These are phyloP conservation scores for Ornithoptera priamus DNA, from an alignment of 2,888 invertebrate genomes.

Conservation along the genomic window DNA sequence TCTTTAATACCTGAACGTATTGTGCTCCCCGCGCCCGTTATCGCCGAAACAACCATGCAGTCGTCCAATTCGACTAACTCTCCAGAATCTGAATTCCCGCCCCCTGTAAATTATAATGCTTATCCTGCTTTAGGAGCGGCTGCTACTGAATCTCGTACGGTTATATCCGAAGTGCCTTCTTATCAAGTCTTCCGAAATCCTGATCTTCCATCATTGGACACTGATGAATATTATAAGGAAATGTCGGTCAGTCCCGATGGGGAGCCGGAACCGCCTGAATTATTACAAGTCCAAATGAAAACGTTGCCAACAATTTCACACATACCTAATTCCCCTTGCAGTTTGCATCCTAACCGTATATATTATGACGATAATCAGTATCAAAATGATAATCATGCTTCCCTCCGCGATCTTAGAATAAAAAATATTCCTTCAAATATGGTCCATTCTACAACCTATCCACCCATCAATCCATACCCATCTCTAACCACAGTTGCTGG, in stretches of 20 bases:
- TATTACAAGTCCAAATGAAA: slow-evolving; percentile 70
- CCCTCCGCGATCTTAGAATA: slow-evolving; percentile 61
- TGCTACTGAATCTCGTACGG: slow-evolving; percentile 41
- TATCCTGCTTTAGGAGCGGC: slow-evolving; percentile 50
- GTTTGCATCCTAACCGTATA: slow-evolving; percentile 65
- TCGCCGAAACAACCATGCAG: slow-evolving; percentile 74
- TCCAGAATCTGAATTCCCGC: slow-evolving; percentile 67
- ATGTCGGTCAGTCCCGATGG: slow-evolving; percentile 62
- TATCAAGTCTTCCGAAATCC: slow-evolving; percentile 60
- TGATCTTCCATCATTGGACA: slow-evolving; percentile 47
- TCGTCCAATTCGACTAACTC: slow-evolving; percentile 67
- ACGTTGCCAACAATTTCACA: slow-evolving; percentile 71
- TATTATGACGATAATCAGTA: slow-evolving; percentile 47
- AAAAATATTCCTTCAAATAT: slow-evolving; percentile 57
- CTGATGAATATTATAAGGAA: slow-evolving; percentile 57
- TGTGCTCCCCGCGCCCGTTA: slow-evolving; percentile 62
- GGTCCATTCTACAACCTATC: slow-evolving; percentile 71
- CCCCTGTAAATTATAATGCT: slow-evolving; percentile 72
- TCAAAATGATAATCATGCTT: slow-evolving; percentile 48
- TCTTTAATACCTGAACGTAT: slow-evolving; percentile 66
- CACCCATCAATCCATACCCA: slow-evolving; percentile 71
- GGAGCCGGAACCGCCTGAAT: slow-evolving; percentile 62
- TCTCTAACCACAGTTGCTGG: slow-evolving; percentile 74
- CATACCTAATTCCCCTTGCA: slow-evolving; percentile 72
- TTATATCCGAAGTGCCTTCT: slow-evolving; percentile 63